phyloP scores from a whole-genome alignment of 2,113 vertebrate species.

The Oostethus manadensis region DNA sequence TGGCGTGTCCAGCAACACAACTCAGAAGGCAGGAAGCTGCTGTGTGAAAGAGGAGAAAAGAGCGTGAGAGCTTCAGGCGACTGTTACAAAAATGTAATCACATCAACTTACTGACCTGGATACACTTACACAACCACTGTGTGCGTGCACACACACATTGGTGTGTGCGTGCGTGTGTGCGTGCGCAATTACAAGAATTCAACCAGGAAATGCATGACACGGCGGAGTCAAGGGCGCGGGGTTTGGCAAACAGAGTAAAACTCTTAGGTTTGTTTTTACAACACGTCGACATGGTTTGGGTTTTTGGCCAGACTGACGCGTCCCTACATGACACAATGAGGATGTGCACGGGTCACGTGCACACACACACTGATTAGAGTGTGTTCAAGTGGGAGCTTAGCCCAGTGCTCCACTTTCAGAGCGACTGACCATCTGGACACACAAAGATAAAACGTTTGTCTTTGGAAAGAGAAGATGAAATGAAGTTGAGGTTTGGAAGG shows the following conservation, averaged over 20 bases:
- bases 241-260: too few relatives aligned
- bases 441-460: neutral
- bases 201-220: too few relatives aligned
- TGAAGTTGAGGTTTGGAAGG: too few relatives aligned
- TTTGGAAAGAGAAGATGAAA: too few relatives aligned
- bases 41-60: neutral
- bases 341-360: neutral
- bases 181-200: too few relatives aligned
- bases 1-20: neutral
- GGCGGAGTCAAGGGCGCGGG: too few relatives aligned
- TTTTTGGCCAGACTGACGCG: too few relatives aligned
- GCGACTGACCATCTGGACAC: slow-evolving; percentile 12
- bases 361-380: neutral
- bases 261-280: too few relatives aligned
- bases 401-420: slow-evolving; percentile 3
- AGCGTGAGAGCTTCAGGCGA: slow-evolving; percentile 23
- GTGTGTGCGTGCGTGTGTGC: neutral
- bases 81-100: slow-evolving; percentile 63
- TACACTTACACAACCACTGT: slow-evolving; percentile 37
- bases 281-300: too few relatives aligned
- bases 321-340: neutral
- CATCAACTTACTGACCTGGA: slow-evolving; percentile 67
- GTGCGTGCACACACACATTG: neutral
- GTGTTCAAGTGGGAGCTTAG: slow-evolving; percentile 1
- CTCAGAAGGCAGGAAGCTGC: slow-evolving; percentile 1